A percentile compares a stretch with the other conserved stretches of the same genome.
phyloP scores from a whole-genome alignment of 2,797 vertebrate species.

The Neosilurus mollespiculum region DNA sequence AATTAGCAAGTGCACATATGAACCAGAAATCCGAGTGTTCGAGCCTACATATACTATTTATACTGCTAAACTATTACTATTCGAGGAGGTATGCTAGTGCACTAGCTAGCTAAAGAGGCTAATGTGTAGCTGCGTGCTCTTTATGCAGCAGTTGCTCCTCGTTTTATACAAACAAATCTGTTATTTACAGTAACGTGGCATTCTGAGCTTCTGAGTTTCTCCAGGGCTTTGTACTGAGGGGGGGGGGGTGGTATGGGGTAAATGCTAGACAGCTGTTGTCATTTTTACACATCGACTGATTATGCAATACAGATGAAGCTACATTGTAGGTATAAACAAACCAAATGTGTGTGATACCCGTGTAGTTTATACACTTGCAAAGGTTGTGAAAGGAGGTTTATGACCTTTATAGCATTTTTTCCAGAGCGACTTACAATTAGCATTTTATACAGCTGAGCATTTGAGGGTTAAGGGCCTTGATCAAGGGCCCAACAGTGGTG shows the following conservation, averaged over 20 bases:
- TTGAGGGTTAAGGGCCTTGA: too few relatives aligned
- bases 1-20: background rate
- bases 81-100: background rate
- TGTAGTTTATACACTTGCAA: too few relatives aligned
- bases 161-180: background rate
- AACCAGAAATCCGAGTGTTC: background rate
- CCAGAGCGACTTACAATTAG: too few relatives aligned
- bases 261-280: too few relatives aligned
- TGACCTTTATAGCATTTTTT: too few relatives aligned
- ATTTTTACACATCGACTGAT: background rate
- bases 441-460: too few relatives aligned
- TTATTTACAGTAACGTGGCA: background rate
- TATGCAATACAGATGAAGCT: background rate
- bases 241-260: too few relatives aligned
- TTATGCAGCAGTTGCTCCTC: background rate
- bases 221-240: background rate
- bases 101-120: background rate
- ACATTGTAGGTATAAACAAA: too few relatives aligned
- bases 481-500: too few relatives aligned
- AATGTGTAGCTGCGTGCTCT: background rate
- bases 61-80: background rate
- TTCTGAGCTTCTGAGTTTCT: background rate
- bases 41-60: background rate
- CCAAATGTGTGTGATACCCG: too few relatives aligned
- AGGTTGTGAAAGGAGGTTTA: too few relatives aligned